These are phyloP conservation scores for Pipa parva DNA, from an alignment of 2,113 vertebrate genomes.

Conservation along the genomic window DNA sequence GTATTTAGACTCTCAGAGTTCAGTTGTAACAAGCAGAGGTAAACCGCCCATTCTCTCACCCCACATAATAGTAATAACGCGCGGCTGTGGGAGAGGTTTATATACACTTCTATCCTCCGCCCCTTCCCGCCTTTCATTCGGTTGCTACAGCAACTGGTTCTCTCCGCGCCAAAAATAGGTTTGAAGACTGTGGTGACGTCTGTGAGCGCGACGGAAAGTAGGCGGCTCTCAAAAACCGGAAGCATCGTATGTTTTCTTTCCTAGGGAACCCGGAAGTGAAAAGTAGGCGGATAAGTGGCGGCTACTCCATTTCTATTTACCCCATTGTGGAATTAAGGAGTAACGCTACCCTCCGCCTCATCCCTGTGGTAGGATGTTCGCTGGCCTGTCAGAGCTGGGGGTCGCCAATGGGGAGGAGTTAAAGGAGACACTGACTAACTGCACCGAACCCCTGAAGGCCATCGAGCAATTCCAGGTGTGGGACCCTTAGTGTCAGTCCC, in stretches of 20 bases:
- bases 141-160: too few species aligned
- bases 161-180: too few species aligned
- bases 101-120: too few species aligned
- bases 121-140: too few species aligned
- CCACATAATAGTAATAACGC: too few species aligned
- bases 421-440: slow-evolving; percentile 96
- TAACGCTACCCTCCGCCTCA: neutral
- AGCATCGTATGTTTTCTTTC: neutral
- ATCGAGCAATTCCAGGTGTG: slow-evolving; percentile 96
- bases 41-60: too few species aligned
- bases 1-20: too few species aligned
- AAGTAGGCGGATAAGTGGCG: neutral
- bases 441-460: slow-evolving; percentile 93
- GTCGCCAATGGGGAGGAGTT: slow-evolving; percentile 94
- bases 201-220: too few species aligned
- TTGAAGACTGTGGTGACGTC: too few species aligned
- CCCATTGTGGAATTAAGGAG: neutral
- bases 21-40: too few species aligned
- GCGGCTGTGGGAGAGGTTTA: too few species aligned
- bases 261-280: neutral
- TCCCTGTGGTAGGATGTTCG: slow-evolving; percentile 68
- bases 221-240: neutral
- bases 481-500: neutral
- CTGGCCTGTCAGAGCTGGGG: slow-evolving; percentile 87
- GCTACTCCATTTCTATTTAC: neutral